These are phyloP conservation scores for Macrocentrus cingulum DNA, from an alignment of 1,140 invertebrate species.

Conservation along the genomic window DNA sequence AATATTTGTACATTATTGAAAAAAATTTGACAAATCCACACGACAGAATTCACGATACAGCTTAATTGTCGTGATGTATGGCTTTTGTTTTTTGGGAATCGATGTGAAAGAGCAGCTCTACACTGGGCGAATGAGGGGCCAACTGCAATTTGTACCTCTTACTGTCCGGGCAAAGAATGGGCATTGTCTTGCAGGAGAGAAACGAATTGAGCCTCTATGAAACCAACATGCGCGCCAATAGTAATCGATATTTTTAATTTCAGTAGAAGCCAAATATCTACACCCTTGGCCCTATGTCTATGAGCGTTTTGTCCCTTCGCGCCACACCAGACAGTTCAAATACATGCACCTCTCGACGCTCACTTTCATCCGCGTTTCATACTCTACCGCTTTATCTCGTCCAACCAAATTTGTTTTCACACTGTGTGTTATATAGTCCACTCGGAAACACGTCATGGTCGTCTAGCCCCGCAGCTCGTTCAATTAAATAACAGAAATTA, in stretches of 20 bases:
- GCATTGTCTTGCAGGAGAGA: constrained; percentile 58
- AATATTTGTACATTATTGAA: no score
- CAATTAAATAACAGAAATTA: no score
- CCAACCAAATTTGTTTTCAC: neutral
- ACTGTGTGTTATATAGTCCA: neutral
- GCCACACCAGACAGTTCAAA: neutral
- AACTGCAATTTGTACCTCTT: constrained; percentile 61
- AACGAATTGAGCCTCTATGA: constrained; percentile 56
- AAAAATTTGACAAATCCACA: no score
- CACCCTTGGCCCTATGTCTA: constrained; percentile 11
- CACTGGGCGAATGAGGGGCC: constrained; percentile 33
- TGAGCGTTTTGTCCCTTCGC: neutral
- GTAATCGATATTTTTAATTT: constrained; percentile 62
- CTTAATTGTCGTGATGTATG: no score
- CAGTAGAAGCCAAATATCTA: constrained; percentile 59
- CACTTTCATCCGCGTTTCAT: constrained; percentile 1
- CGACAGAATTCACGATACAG: no score
- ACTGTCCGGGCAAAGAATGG: constrained; percentile 56
- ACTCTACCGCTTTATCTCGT: constrained; percentile 6
- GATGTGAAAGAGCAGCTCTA: no score
- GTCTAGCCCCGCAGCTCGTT: no score
- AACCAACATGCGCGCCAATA: constrained; percentile 50
- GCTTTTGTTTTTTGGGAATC: no score
- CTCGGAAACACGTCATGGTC: no score
- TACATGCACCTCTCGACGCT: neutral